These are phyloP conservation scores for Odontomachus brunneus DNA, from an alignment of 1,140 invertebrate genomes.

Conservation along the genomic window DNA sequence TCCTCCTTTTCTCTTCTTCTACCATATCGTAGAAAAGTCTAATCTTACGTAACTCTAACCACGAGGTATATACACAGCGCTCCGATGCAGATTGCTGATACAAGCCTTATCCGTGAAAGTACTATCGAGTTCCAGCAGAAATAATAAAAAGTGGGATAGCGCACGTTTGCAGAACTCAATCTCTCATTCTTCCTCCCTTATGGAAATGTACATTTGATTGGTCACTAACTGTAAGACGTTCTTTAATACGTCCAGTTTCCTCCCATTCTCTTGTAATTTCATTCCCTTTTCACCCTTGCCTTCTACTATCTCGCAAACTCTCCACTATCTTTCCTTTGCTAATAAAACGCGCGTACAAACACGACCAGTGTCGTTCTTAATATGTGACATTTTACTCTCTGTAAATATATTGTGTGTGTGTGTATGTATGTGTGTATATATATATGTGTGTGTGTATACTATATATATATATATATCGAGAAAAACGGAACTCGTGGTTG, in stretches of 20 bases:
- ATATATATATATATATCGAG: slow-evolving; percentile 28
- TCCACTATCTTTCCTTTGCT: slow-evolving; percentile 8
- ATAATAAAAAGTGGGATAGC: slow-evolving; percentile 46
- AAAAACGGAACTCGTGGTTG: slow-evolving; percentile 66
- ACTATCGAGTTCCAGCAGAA: slow-evolving; percentile 34
- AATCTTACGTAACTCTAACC: slow-evolving; percentile 31
- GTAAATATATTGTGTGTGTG: slow-evolving; percentile 24
- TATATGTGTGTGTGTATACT: neutral
- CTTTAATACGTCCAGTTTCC: slow-evolving; percentile 11
- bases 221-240: slow-evolving; percentile 44
- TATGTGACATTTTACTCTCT: slow-evolving; percentile 27
- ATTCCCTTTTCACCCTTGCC: neutral
- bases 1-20: neutral
- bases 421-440: neutral
- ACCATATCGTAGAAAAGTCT: slow-evolving; percentile 6
- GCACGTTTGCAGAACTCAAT: slow-evolving; percentile 45
- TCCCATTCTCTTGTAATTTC: neutral
- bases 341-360: slow-evolving; percentile 60
- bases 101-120: slow-evolving; percentile 31
- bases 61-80: neutral
- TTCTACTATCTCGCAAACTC: slow-evolving; percentile 5
- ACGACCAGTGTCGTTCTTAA: slow-evolving; percentile 42
- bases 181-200: slow-evolving; percentile 23
- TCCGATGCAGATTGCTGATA: slow-evolving; percentile 24
- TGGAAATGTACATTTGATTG: slow-evolving; percentile 67